These are phyloP conservation scores for Motacilla alba DNA, from an alignment of 2,113 vertebrate genomes.

Conservation along the genomic window DNA sequence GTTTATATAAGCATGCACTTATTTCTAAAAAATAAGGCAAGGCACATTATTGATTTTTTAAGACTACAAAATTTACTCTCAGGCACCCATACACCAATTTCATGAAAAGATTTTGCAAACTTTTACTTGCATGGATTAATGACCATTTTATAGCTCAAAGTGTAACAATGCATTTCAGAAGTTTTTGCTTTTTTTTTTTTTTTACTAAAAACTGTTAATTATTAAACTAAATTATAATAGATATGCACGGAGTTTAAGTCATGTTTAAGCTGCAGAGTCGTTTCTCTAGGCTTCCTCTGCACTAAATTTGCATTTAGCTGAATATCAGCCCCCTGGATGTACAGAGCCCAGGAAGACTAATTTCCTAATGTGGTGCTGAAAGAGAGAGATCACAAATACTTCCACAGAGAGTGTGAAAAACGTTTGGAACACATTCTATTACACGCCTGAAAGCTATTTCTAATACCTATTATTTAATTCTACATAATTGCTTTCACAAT, in stretches of 20 bases:
- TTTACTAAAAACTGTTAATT: not conserved
- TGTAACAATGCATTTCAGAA: not conserved
- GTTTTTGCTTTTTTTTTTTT: not conserved
- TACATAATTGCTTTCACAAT: not conserved
- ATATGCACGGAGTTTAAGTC: not conserved
- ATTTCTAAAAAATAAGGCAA: not conserved
- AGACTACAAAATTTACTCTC: not conserved
- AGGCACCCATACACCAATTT: rapidly evolving
- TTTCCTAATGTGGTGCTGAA: not conserved
- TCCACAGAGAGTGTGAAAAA: not conserved
- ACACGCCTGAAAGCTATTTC: conserved; percentile 6
- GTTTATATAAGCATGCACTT: not conserved
- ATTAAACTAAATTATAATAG: not conserved
- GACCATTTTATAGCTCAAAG: not conserved
- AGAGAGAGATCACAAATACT: not conserved
- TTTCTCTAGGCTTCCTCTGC: not conserved
- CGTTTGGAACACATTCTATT: not conserved
- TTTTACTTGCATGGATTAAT: not conserved
- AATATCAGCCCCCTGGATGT: not conserved
- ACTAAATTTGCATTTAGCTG: not conserved
- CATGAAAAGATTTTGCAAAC: not conserved
- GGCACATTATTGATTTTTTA: not conserved
- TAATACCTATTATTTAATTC: not conserved
- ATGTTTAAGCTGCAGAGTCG: not conserved
- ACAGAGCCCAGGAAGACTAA: not conserved